Conservation (phyloP, 2,888 invertebrate genomes). For the Cephus rjabovi region DNA sequence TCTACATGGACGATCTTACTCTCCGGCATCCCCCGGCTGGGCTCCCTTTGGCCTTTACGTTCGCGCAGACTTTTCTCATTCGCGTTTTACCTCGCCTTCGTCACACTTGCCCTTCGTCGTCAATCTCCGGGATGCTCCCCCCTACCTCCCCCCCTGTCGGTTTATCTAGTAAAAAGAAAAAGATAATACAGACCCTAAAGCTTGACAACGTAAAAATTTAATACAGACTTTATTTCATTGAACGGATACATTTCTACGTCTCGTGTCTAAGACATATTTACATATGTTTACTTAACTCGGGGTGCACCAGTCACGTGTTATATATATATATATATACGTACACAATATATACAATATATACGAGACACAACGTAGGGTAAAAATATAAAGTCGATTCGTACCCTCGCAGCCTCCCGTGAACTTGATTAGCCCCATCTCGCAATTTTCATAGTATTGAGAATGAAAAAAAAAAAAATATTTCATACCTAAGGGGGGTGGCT, state of each 20-base stretch:
- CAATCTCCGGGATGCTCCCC: slow-evolving; percentile 6
- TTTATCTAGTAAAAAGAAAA: slow-evolving; percentile 1
- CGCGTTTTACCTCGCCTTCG: slow-evolving; percentile 8
- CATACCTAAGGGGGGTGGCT: neutral
- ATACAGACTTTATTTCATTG: slow-evolving; percentile 28
- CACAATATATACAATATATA: neutral
- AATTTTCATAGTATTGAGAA: neutral
- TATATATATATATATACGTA: neutral
- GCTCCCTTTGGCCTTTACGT: slow-evolving; percentile 9
- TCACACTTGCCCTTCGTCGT: neutral
- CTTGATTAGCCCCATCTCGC: neutral
- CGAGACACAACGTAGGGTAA: neutral
- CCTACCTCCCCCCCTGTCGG: neutral
- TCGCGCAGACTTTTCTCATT: slow-evolving; percentile 1
- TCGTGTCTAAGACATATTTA: neutral
- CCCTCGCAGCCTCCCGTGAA: neutral
- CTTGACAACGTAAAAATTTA: slow-evolving; percentile 24
- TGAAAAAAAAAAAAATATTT: neutral
- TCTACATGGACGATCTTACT: slow-evolving; percentile 28
- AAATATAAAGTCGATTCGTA: neutral
- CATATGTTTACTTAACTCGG: neutral
- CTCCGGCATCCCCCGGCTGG: slow-evolving; percentile 2
- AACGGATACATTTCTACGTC: slow-evolving; percentile 12
- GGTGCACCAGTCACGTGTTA: neutral
- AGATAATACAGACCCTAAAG: slow-evolving; percentile 16